Conservation (phyloP, 2,797 vertebrate species). For the Cyclopterus lumpus region DNA sequence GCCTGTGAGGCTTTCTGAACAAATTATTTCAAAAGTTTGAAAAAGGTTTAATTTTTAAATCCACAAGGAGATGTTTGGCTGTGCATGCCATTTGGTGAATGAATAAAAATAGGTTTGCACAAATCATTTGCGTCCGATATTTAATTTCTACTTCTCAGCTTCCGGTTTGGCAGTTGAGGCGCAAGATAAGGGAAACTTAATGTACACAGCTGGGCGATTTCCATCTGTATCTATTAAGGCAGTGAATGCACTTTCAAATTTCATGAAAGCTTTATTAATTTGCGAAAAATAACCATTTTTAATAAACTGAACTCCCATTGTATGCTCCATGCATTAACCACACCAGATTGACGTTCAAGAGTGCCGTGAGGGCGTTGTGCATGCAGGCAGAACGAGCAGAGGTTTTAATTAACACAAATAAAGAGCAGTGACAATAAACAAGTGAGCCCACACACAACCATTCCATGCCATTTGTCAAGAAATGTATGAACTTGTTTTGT, state of each 20-base stretch:
- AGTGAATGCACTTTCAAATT: not conserved
- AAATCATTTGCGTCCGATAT: not conserved
- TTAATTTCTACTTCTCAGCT: not conserved
- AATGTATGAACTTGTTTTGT: too few relatives aligned
- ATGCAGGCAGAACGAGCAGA: conserved; percentile 21
- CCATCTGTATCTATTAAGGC: too few relatives aligned
- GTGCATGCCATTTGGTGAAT: not conserved
- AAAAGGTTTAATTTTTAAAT: not conserved
- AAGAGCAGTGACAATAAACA: conserved; percentile 40
- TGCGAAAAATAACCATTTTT: too few relatives aligned
- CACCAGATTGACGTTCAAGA: not conserved
- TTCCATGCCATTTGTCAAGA: conserved; percentile 37
- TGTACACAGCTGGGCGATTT: too few relatives aligned
- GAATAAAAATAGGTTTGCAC: not conserved
- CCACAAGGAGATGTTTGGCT: not conserved
- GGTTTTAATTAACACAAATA: conserved; percentile 47
- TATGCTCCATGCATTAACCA: conserved; percentile 6
- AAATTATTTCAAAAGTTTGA: conserved; percentile 12
- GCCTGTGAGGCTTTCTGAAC: not conserved
- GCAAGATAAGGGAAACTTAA: too few relatives aligned
- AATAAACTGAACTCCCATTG: not conserved
- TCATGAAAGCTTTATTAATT: not conserved
- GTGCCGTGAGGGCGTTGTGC: conserved; percentile 7
- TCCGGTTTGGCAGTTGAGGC: too few relatives aligned
- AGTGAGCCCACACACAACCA: conserved; percentile 21